These are phyloP conservation scores for Amphipyra tragopoginis DNA, from an alignment of 2,888 invertebrate genomes.

Conservation along the genomic window DNA sequence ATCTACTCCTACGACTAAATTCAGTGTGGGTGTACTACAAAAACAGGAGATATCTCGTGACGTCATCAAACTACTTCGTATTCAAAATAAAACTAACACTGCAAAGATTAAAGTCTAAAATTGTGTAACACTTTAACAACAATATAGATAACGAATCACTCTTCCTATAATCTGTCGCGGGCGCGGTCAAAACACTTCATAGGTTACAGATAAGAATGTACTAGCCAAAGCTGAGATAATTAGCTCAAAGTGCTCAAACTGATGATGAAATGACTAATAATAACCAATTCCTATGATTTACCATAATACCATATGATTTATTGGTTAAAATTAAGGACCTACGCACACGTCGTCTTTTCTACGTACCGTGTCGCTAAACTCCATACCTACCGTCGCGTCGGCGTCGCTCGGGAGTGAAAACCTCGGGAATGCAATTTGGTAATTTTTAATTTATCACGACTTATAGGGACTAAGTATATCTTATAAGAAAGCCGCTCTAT, in stretches of 20 bases:
- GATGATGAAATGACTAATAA: slow-evolving; percentile 12
- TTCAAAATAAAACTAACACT: slow-evolving; percentile 28
- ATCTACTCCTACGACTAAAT: slow-evolving; percentile 17
- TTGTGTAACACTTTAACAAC: slow-evolving; percentile 1
- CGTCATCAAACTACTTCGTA: slow-evolving; percentile 15
- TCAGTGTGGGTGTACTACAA: slow-evolving; percentile 26
- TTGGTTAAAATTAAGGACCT: too few relatives aligned
- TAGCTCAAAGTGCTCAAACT: neutral
- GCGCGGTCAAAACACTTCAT: slow-evolving; percentile 56
- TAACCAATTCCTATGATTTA: too few relatives aligned
- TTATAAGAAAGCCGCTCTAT: too few relatives aligned
- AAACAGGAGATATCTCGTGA: slow-evolving; percentile 27
- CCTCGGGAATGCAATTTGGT: too few relatives aligned
- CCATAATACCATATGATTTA: too few relatives aligned
- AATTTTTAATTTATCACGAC: too few relatives aligned
- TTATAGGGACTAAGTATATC: too few relatives aligned
- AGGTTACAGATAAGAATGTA: slow-evolving; percentile 42
- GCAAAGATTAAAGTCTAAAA: slow-evolving; percentile 19
- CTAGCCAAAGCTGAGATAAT: slow-evolving; percentile 15
- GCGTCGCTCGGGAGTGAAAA: too few relatives aligned
- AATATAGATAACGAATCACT: slow-evolving; percentile 30
- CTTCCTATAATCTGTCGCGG: slow-evolving; percentile 43
- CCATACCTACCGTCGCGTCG: too few relatives aligned
- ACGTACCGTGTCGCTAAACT: too few relatives aligned
- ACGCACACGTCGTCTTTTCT: too few relatives aligned